Percentiles rank a stretch among this genome's conserved stretches.
phyloP scores from a whole-genome alignment of 2,113 vertebrate genomes.

The Smithornis capensis region DNA sequence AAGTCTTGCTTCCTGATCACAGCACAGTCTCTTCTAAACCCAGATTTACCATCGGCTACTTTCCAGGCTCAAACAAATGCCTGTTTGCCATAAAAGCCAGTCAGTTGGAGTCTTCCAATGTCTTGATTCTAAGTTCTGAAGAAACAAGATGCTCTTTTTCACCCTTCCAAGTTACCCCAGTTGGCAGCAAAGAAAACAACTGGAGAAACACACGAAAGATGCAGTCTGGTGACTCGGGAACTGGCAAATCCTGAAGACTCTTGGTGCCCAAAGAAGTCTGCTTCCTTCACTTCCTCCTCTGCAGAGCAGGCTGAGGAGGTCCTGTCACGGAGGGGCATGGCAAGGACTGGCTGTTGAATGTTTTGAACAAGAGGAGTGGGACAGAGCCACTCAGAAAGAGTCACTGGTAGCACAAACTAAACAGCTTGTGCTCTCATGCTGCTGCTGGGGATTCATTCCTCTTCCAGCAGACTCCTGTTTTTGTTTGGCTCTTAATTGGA shows the following conservation, averaged over 20 bases:
- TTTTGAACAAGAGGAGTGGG: not conserved
- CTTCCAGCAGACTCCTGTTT: not conserved
- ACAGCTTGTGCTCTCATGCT: not conserved
- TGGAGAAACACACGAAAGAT: not conserved
- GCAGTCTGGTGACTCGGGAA: not conserved
- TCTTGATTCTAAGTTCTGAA: not conserved
- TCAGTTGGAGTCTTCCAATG: not conserved
- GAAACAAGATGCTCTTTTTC: not conserved
- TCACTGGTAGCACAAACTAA: not conserved
- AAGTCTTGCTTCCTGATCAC: not conserved
- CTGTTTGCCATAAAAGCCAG: not conserved
- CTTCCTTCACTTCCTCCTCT: not conserved
- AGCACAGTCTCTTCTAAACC: not conserved
- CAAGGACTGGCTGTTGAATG: not conserved
- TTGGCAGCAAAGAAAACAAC: not conserved
- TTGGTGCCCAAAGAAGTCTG: not conserved
- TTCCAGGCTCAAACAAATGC: not conserved
- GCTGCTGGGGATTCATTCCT: not conserved
- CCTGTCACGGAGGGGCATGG: rapidly evolving
- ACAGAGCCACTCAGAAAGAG: not conserved
- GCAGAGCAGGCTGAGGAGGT: not conserved
- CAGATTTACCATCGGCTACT: rapidly evolving
- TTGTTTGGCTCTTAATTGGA: not conserved
- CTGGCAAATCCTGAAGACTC: not conserved
- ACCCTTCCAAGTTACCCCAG: not conserved